A percentile compares a stretch with the other conserved stretches of the same genome.
phyloP scores from a whole-genome alignment of 1,140 invertebrate species.

The Meloidogyne floridensis region DNA sequence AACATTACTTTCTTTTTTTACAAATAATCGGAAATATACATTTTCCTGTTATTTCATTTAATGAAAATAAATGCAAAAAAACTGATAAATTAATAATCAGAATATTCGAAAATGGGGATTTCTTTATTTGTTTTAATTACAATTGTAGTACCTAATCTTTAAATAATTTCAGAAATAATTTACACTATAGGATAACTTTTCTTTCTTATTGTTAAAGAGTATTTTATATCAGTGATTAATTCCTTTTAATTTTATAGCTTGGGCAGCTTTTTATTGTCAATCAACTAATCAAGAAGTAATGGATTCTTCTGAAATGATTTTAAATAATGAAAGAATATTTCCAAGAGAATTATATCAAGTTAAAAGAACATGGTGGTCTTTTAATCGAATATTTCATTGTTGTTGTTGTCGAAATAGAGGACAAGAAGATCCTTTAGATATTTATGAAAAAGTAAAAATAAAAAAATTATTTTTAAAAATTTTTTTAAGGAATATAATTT shows the following conservation, averaged over 20 bases:
- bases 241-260: background rate
- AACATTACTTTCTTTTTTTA: background rate
- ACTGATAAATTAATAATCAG: no score
- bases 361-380: slow-evolving; percentile 10
- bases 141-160: no score
- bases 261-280: background rate
- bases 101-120: no score
- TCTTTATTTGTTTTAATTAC: no score
- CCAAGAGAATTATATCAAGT: background rate
- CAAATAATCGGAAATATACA: background rate
- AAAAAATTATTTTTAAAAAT: background rate
- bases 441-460: background rate
- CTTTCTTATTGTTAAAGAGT: background rate
- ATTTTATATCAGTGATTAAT: background rate
- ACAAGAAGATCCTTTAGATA: background rate
- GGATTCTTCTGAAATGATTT: slow-evolving; percentile 1
- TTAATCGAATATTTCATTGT: background rate
- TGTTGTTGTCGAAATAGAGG: background rate
- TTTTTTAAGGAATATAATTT: background rate
- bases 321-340: slow-evolving; percentile 6
- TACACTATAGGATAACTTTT: no score
- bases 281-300: background rate
- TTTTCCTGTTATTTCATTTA: background rate
- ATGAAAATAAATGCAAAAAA: no score
- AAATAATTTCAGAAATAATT: background rate